Conservation (phyloP, 1,140 invertebrate genomes). For the Battus philenor region DNA sequence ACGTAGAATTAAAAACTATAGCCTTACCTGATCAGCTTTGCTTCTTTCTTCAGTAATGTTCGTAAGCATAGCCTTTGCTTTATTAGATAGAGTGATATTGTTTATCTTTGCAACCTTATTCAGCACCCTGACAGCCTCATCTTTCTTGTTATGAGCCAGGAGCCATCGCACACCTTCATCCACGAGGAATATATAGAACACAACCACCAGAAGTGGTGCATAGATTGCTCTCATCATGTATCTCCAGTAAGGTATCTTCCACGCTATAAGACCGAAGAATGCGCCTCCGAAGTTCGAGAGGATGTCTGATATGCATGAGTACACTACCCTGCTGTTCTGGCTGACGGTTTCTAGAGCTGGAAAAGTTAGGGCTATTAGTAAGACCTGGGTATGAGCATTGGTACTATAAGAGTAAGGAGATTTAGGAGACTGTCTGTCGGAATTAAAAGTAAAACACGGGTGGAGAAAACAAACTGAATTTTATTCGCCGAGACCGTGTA, state of each 20-base stretch:
- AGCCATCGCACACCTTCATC: constrained; percentile 86
- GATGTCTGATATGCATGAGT: constrained; percentile 56
- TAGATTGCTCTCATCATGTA: constrained; percentile 81
- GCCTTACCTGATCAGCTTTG: constrained; percentile 38
- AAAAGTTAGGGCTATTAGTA: no score
- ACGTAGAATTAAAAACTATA: background rate
- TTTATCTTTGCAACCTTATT: constrained; percentile 83
- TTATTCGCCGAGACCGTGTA: no score
- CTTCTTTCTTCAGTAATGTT: constrained; percentile 42
- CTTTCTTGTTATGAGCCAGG: constrained; percentile 81
- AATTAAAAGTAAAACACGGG: no score
- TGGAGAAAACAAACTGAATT: no score
- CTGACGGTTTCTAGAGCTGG: constrained; percentile 60
- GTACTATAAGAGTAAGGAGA: no score
- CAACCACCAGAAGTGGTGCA: constrained; percentile 79
- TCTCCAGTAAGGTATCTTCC: constrained; percentile 84
- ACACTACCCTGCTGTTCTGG: constrained; percentile 56
- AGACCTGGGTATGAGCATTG: no score
- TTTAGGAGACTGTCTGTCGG: no score
- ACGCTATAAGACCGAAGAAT: constrained; percentile 82
- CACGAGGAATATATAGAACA: constrained; percentile 79
- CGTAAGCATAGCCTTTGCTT: constrained; percentile 68
- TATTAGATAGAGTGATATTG: constrained; percentile 77
- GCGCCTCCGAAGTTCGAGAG: constrained; percentile 79
- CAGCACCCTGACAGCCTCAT: constrained; percentile 79